Percentiles rank a stretch among this genome's conserved stretches.
These are phyloP conservation scores for Gryon sp. DNA, from an alignment of 1,140 invertebrate species.

Conservation along the genomic window DNA sequence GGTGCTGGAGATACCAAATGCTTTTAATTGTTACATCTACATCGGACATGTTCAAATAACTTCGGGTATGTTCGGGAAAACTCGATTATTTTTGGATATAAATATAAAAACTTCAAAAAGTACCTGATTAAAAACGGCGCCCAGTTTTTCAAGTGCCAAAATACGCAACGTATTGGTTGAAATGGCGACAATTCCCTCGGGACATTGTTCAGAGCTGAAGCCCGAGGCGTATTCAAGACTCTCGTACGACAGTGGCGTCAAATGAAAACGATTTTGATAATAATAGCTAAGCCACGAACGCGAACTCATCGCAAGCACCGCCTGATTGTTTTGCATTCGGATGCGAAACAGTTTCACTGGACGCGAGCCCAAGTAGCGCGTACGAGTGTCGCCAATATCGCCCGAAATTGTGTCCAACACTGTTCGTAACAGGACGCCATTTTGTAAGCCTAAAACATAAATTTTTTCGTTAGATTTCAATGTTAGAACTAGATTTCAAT, in stretches of 20 bases:
- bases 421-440: conserved; percentile 96
- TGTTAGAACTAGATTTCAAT: neutral
- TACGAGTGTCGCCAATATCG: conserved; percentile 97
- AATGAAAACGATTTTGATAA: conserved; percentile 97
- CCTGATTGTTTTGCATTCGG: conserved; percentile 95
- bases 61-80: too few relatives aligned
- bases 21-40: too few relatives aligned
- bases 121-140: conserved; percentile 99
- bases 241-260: conserved; percentile 98
- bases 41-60: too few relatives aligned
- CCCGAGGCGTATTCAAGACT: conserved; percentile 98
- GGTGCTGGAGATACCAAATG: conserved; percentile 55
- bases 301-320: conserved; percentile 98
- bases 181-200: conserved; percentile 99
- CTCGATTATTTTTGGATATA: too few relatives aligned
- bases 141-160: conserved; percentile 98
- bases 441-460: conserved; percentile 85
- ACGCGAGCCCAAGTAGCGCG: conserved; percentile 95
- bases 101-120: too few relatives aligned
- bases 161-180: conserved; percentile 98
- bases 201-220: conserved; percentile 99
- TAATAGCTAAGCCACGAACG: conserved; percentile 99
- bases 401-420: conserved; percentile 98
- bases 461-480: neutral
- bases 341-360: conserved; percentile 98